Percentiles rank a stretch among this genome's conserved stretches.
phyloP scores from a whole-genome alignment of 2,888 invertebrate species.

The Villa cingulata region DNA sequence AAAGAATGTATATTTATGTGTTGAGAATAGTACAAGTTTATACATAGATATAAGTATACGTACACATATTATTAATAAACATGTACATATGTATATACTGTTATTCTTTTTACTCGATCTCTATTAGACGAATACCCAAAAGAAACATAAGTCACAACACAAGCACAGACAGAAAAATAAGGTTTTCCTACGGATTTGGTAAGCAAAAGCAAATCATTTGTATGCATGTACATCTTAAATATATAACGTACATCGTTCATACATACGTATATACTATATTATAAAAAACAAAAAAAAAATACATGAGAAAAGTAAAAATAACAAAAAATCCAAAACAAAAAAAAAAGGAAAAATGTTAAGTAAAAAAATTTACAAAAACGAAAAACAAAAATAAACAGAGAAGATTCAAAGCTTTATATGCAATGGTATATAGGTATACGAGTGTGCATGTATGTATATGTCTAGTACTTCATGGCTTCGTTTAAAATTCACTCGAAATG shows the following conservation, averaged over 20 bases:
- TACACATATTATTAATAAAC: neutral
- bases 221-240: neutral
- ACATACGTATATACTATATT: too few species aligned
- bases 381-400: neutral
- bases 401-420: neutral
- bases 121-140: neutral
- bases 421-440: too few species aligned
- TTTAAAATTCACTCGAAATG: constrained; percentile 2
- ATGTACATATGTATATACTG: neutral
- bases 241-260: constrained; percentile 1
- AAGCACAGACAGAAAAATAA: neutral
- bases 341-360: too few species aligned
- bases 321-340: too few species aligned
- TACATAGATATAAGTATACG: neutral
- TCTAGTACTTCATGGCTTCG: constrained; percentile 1
- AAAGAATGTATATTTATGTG: too few species aligned
- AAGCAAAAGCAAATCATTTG: constrained; percentile 1
- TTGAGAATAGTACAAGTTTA: neutral
- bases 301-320: too few species aligned
- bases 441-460: too few species aligned
- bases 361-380: too few species aligned
- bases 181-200: neutral
- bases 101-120: neutral
- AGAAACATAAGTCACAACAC: neutral
- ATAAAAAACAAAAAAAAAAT: too few species aligned